These are phyloP conservation scores for Cololabis saira DNA, from an alignment of 2,113 vertebrate genomes.

Conservation along the genomic window DNA sequence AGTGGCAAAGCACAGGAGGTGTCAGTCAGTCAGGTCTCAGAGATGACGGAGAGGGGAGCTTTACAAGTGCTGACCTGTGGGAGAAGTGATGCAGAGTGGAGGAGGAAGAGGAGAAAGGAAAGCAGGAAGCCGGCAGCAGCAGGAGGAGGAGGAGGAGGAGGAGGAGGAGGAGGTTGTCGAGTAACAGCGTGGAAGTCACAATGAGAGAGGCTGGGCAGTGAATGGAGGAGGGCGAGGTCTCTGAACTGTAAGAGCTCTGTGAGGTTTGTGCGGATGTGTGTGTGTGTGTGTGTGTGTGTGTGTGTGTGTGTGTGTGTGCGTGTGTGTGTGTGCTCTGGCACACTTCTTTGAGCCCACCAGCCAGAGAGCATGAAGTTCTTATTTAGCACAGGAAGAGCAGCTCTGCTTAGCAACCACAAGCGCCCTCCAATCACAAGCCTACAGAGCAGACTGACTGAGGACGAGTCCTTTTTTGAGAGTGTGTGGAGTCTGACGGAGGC, in stretches of 20 bases:
- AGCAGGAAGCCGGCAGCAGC: slow-evolving; percentile 32
- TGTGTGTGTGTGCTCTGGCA: slow-evolving; percentile 63
- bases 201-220: slow-evolving; percentile 60
- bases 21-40: slow-evolving; percentile 64
- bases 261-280: slow-evolving; percentile 21
- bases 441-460: slow-evolving; percentile 73
- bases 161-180: slow-evolving; percentile 32
- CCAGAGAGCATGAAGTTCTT: slow-evolving; percentile 83
- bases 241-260: slow-evolving; percentile 61
- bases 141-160: slow-evolving; percentile 37
- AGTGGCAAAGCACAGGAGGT: slow-evolving; percentile 59
- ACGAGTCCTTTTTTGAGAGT: slow-evolving; percentile 57
- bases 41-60: slow-evolving; percentile 58
- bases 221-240: slow-evolving; percentile 65
- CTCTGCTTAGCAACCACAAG: slow-evolving; percentile 86
- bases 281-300: slow-evolving; percentile 26
- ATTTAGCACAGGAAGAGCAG: slow-evolving; percentile 86
- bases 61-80: slow-evolving; percentile 50
- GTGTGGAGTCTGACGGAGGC: slow-evolving; percentile 63
- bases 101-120: slow-evolving; percentile 37
- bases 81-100: slow-evolving; percentile 48
- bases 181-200: slow-evolving; percentile 56
- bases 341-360: slow-evolving; percentile 79
- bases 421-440: slow-evolving; percentile 81
- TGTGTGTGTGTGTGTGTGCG: slow-evolving; percentile 32